Evolutionary conservation across 2,888 invertebrate species (phyloP), one percentile per base, ranked within the genome.

Genomic region (Octonoba sinensis): DNA sequence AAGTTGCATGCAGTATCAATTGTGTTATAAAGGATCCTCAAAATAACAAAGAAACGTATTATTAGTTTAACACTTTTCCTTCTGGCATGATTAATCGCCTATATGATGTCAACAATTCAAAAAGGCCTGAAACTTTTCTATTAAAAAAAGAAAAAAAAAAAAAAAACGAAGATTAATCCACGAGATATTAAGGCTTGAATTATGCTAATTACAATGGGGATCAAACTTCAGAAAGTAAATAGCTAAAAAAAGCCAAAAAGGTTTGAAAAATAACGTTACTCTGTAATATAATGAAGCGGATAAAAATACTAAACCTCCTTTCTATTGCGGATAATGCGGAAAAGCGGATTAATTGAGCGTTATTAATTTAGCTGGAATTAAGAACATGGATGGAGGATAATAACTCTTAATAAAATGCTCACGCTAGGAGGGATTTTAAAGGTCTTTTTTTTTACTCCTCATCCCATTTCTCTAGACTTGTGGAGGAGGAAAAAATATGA

Each of bases 311-410:
- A 57, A 75, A 67, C 67, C 66, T 49, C 47, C 27, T 59, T 56
- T 24, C 71, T 46, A 47, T 67, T 66, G 66, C 18, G 49, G 67
- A 44, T 67, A 75, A 75, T 59, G 49, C 46, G 54, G 65, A 49
- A 67, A 65, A 74, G 56, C 56, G 67, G 75, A 75, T 75, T 75
- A 75, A 75, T 75, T 75, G 75, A 75, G 75, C 36, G 67, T 75
- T 75, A 75, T 75, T 75, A 75, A 75, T 67, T 67, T 59, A 60
- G 27, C 24, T n/a, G 27, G 75, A 67, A 75, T 75, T 66, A 75
- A 67, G 75, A 67, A 57, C 57, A 18, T 20, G 36, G 27, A 56
- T 36, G 56, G 1, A 24, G 66, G 59, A 60, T 75, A 75, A 75
- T 67, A 75, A 67, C 67, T 49, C 44, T 59, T 49, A 75, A 67